Evolutionary conservation across 2,888 invertebrate genomes (phyloP), one percentile per base, ranked within the genome.

Genomic region (Saturnia japonica): DNA sequence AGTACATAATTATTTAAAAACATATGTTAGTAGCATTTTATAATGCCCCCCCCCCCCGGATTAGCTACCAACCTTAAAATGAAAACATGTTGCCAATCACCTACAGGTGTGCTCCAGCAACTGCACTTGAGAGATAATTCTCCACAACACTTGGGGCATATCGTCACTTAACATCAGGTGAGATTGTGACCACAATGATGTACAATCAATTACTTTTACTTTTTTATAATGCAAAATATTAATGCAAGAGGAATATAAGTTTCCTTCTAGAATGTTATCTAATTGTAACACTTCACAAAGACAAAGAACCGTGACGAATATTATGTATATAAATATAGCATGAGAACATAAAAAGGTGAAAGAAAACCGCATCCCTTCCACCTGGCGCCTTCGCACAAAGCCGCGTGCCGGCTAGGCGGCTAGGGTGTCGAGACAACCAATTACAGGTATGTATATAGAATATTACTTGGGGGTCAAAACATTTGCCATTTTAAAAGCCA

Each of bases 331-430:
- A 70, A 51, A 54, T 43, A 66, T 47, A 34, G 12, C 47, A 43
- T 40, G 42, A 34, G 62, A 62, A 72, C 70, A 72, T 70, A 72
- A 72, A 75, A 74, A 73, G 73, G 51, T 72, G 72, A 74, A 72
- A 72, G 68, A 69, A 71, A 71, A 68, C 74, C 73, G 68, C 71
- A 70, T 72, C 68, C 70, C 72, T 80, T 80, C 83, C 82, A 85
- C 80, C 82, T 82, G 84, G 74, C 85, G 77, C 81, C 77, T 74
- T 67, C 40, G 71, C 75, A 80, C 80, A 80, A 76, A 75, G 76
- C n/a, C n/a, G n/a, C n/a, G n/a, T n/a, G n/a, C n/a, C n/a, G n/a
- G n/a, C n/a, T n/a, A n/a, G n/a, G 47, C 74, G 51, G 67, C 60
- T 68, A 57, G 62, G 68, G 68, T 28, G 62, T 68, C 71, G 47